Evolutionary conservation across 2,113 vertebrate species (phyloP).

Genomic region (Xiphophorus hellerii): DNA sequence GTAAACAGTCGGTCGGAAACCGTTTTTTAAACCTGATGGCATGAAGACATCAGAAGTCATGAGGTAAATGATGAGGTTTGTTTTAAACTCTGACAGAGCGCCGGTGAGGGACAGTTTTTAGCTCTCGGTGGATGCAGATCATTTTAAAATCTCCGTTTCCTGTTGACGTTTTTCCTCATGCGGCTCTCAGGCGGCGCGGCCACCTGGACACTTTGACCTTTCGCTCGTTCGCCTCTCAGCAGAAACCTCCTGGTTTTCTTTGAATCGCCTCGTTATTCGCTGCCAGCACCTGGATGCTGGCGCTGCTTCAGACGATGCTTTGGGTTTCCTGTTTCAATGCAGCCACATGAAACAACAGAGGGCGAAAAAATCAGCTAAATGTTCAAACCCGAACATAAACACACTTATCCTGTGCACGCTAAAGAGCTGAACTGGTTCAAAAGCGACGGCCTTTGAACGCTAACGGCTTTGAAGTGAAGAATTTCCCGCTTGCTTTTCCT

Average conservation of each 20-base stretch:
- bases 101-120: no score
- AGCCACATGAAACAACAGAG: constrained; percentile 47
- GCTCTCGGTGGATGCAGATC: neutral
- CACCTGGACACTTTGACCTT: constrained; percentile 26
- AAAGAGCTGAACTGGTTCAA: constrained; percentile 26
- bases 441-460: constrained; percentile 46
- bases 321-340: constrained; percentile 19
- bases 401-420: constrained; percentile 35
- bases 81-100: no score
- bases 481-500: constrained; percentile 46
- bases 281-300: constrained; percentile 39
- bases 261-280: neutral
- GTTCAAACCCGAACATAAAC: constrained; percentile 48
- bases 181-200: neutral
- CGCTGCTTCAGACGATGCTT: constrained; percentile 8
- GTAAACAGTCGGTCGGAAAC: accelerated
- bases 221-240: neutral
- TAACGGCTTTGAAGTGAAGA: constrained; percentile 56
- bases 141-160: neutral
- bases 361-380: neutral
- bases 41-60: neutral
- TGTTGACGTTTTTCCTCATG: neutral
- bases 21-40: neutral
- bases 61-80: neutral
- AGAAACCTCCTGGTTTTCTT: constrained; percentile 13